phyloP scores from a whole-genome alignment of 30 jellyfish, hydroid and myxozoan genomes.

The Aurelia sp. region DNA sequence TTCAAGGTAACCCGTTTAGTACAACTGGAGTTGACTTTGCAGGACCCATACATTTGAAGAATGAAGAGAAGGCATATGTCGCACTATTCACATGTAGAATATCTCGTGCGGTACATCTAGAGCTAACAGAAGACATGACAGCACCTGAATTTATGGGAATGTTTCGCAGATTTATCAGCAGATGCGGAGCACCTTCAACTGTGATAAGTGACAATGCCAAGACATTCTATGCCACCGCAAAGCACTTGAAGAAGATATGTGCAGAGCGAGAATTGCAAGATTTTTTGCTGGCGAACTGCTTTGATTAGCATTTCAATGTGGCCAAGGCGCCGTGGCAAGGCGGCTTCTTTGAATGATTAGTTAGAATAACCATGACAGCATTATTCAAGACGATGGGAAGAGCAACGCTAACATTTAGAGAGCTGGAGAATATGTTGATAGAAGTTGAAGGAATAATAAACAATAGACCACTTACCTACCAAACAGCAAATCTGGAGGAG shows the following conservation, averaged over 20 bases:
- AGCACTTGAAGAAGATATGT: background rate
- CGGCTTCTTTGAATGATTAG: slow-evolving; percentile 32
- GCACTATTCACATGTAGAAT: slow-evolving; percentile 45
- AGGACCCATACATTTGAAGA: too few relatives aligned
- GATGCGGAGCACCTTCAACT: slow-evolving; percentile 39
- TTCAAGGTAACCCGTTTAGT: background rate
- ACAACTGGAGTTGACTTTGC: too few relatives aligned
- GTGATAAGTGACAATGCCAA: slow-evolving; percentile 40
- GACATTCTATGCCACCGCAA: slow-evolving; percentile 34
- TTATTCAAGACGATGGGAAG: slow-evolving; percentile 45
- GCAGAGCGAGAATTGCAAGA: slow-evolving; percentile 29
- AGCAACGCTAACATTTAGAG: slow-evolving; percentile 32
- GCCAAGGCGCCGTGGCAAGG: slow-evolving; percentile 43
- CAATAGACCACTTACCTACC: slow-evolving; percentile 38
- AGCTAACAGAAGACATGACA: slow-evolving; percentile 40
- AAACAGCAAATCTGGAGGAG: slow-evolving; percentile 19
- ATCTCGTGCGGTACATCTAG: slow-evolving; percentile 41
- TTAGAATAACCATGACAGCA: slow-evolving; percentile 39
- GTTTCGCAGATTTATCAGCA: slow-evolving; percentile 34
- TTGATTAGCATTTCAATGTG: slow-evolving; percentile 38
- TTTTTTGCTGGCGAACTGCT: slow-evolving; percentile 22
- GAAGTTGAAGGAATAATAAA: background rate
- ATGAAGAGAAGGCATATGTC: slow-evolving; percentile 5
- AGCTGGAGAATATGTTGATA: slow-evolving; percentile 38
- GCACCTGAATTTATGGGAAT: slow-evolving; percentile 22